A percentile compares a stretch with the other conserved stretches of the same genome.
These are phyloP conservation scores for Amitus sp. DNA, from an alignment of 2,888 invertebrate genomes.

Conservation along the genomic window DNA sequence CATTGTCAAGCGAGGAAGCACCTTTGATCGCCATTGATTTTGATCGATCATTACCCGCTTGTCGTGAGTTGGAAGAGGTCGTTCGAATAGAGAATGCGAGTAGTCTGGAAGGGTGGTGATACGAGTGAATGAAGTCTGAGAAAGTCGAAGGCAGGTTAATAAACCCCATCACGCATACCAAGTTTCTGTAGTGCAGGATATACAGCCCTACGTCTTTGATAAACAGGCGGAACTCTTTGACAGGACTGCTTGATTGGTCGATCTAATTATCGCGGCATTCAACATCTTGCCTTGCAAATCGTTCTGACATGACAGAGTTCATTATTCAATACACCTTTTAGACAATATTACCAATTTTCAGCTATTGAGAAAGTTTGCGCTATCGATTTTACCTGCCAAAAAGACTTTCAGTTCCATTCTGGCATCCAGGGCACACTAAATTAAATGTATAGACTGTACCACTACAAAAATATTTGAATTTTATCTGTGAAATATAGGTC, in stretches of 20 bases:
- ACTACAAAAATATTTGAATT: no score
- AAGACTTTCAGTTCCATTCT: no score
- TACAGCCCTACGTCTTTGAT: constrained; percentile 48
- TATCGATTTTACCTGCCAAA: constrained; percentile 4
- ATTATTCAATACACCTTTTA: constrained; percentile 31
- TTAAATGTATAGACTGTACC: no score
- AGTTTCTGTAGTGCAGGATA: constrained; percentile 39
- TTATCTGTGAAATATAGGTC: no score
- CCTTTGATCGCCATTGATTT: no score
- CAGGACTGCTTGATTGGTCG: constrained; percentile 45
- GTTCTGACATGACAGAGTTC: constrained; percentile 36
- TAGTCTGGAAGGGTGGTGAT: constrained; percentile 17
- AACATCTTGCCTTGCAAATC: constrained; percentile 40
- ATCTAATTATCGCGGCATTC: constrained; percentile 48
- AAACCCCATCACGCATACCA: constrained; percentile 51
- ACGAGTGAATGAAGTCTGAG: constrained; percentile 30
- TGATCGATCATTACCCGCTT: constrained; percentile 35
- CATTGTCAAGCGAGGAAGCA: no score
- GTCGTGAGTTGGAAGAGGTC: constrained; percentile 28
- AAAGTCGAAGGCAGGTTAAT: constrained; percentile 44
- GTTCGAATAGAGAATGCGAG: constrained; percentile 21
- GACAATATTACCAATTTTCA: constrained; percentile 26
- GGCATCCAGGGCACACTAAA: no score
- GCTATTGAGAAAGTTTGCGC: constrained; percentile 15
- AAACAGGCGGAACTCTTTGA: constrained; percentile 46